Conservation (phyloP, 2,113 vertebrate genomes). For the Sigmodon hispidus region DNA sequence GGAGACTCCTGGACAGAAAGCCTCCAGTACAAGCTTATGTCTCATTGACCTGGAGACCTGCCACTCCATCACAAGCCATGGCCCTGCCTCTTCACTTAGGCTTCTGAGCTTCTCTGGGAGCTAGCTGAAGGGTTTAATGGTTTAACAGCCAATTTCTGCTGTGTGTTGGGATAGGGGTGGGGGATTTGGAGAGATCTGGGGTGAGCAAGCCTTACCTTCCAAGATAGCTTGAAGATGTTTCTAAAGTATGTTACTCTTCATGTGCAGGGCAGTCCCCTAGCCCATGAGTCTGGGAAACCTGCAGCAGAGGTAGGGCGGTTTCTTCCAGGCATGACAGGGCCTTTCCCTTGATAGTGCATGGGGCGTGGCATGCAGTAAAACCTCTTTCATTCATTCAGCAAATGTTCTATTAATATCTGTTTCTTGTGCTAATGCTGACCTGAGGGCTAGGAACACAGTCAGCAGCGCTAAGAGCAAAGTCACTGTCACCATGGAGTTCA, state of each 20-base stretch:
- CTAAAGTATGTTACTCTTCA: neutral
- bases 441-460: neutral
- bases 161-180: neutral
- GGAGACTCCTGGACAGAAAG: neutral
- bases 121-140: neutral
- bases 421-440: neutral
- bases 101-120: neutral
- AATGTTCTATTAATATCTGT: neutral
- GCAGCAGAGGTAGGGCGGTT: neutral
- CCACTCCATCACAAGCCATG: neutral
- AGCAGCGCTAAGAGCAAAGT: neutral
- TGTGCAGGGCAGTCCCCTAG: neutral
- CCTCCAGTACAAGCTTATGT: neutral
- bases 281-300: neutral
- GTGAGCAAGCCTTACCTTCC: neutral
- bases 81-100: neutral
- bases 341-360: neutral
- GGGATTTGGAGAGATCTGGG: neutral
- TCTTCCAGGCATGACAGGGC: neutral
- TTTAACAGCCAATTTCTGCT: neutral
- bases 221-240: constrained; percentile 17
- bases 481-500: neutral
- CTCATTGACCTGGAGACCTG: neutral
- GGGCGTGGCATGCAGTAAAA: neutral
- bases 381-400: neutral